Base-by-base conservation (phyloP, 2,888 invertebrate genomes). In the Ichneumoninae sp. region DNA sequence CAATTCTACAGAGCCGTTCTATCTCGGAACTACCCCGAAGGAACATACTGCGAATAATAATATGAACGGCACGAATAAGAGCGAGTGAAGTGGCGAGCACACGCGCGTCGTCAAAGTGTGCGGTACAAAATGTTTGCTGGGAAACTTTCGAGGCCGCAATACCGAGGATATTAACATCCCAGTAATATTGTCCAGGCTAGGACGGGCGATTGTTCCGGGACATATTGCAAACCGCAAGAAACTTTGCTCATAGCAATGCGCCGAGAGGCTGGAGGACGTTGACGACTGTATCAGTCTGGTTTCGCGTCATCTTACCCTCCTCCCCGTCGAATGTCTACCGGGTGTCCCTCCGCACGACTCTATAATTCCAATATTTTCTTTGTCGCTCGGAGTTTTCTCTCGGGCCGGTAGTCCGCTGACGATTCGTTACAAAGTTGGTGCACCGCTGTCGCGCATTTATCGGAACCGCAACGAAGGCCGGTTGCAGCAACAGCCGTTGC, bases 151-250 rank as follows among this genome's bases (percentile, higher is more conserved):
- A 40, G 40, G 71, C 63, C 80, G 85, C 83, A 85, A 80, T 80
- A 73, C 60, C 73, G 93, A 91, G 91, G 92, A 93, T 93, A 93
- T 93, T 92, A 93, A 91, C 92, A 89, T 92, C 89, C 90, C 82
- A 74, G 91, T 92, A 90, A 92, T 93, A 92, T 92, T 93, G 91
- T 93, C 93, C 93, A 92, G 89, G 63, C 44, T 65, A n/a, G 50
- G 13, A 68, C 26, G 36, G 71, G 71, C 63, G 73, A 26, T 36
- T 73, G 81, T 70, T 87, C 65, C 57, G 85, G 78, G 84, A 85
- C 87, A 88, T 87, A 87, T 87, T 89, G 87, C 87, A 93, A 93
- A 93, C 93, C 93, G 91, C 93, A 92, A 57, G 81, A 90, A 93
- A 93, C 92, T 93, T 93, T 92, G 90, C 90, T 93, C 92, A 92